Percentiles rank a stretch among this genome's conserved stretches.
Conservation (phyloP, 2,797 vertebrate genomes). For the Myoxocephalus aenaeus region DNA sequence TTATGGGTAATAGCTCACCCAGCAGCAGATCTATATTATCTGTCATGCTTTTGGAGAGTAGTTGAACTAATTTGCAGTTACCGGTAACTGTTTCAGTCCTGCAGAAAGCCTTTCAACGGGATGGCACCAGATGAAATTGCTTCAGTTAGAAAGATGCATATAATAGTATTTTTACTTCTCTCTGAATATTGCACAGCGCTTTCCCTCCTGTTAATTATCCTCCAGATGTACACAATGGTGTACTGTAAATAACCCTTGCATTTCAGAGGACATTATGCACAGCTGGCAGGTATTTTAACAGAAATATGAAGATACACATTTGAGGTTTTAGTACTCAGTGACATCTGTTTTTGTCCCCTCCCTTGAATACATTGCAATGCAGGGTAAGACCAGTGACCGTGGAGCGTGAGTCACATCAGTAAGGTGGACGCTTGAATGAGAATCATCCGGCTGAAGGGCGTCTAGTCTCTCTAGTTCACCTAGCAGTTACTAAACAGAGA, state of each 20-base stretch:
- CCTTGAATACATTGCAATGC: slow-evolving; percentile 3
- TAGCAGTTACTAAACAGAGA: slow-evolving; percentile 17
- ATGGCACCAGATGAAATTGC: slow-evolving; percentile 24
- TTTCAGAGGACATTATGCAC: slow-evolving; percentile 9
- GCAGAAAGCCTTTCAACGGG: slow-evolving; percentile 29
- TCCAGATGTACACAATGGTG: neutral
- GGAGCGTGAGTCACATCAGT: slow-evolving; percentile 17
- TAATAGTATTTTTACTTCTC: neutral
- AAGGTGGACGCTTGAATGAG: slow-evolving; percentile 15
- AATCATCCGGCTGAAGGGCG: slow-evolving; percentile 25
- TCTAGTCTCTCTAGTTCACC: slow-evolving; percentile 10
- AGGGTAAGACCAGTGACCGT: neutral
- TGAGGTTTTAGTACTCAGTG: neutral
- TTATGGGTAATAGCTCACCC: slow-evolving; percentile 60
- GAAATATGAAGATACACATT: neutral
- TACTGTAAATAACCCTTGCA: neutral
- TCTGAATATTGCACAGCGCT: slow-evolving; percentile 5
- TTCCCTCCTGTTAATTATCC: neutral
- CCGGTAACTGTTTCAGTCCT: slow-evolving; percentile 25
- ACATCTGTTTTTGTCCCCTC: neutral
- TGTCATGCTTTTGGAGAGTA: slow-evolving; percentile 55
- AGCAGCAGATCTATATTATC: slow-evolving; percentile 58
- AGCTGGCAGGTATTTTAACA: slow-evolving; percentile 7
- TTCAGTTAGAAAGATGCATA: slow-evolving; percentile 15
- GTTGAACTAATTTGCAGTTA: slow-evolving; percentile 61